Evolutionary conservation across 2,113 vertebrate genomes (phyloP).

Genomic region (Elaphurus davidianus): DNA sequence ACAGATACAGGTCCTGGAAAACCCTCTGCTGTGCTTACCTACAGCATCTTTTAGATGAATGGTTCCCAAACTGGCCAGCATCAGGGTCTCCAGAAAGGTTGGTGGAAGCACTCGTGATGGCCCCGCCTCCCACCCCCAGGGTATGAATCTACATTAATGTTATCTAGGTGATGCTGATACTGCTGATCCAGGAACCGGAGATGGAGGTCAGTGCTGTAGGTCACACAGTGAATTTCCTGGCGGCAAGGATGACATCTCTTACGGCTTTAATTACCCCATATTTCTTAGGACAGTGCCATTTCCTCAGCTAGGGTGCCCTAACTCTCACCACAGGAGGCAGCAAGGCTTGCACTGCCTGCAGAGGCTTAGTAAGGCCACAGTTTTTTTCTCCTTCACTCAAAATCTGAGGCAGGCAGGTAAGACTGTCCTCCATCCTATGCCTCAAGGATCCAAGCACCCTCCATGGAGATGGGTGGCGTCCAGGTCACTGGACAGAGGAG

Average conservation of each 20-base stretch:
- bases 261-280: neutral
- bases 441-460: neutral
- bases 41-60: neutral
- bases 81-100: neutral
- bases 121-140: neutral
- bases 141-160: fast-evolving
- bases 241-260: fast-evolving
- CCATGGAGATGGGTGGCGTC: neutral
- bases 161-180: neutral
- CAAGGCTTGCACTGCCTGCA: neutral
- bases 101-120: fast-evolving
- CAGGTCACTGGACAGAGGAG: neutral
- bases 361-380: neutral
- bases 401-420: neutral
- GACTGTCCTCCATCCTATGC: neutral
- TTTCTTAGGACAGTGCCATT: neutral
- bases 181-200: neutral
- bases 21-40: neutral
- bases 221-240: neutral
- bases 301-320: neutral
- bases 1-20: neutral
- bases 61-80: neutral
- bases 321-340: neutral
- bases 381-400: neutral
- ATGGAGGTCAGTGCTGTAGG: neutral